A percentile compares a stretch with the other conserved stretches of the same genome.
Evolutionary conservation across 2,113 vertebrate species (phyloP).

Genomic region (Takifugu flavidus): DNA sequence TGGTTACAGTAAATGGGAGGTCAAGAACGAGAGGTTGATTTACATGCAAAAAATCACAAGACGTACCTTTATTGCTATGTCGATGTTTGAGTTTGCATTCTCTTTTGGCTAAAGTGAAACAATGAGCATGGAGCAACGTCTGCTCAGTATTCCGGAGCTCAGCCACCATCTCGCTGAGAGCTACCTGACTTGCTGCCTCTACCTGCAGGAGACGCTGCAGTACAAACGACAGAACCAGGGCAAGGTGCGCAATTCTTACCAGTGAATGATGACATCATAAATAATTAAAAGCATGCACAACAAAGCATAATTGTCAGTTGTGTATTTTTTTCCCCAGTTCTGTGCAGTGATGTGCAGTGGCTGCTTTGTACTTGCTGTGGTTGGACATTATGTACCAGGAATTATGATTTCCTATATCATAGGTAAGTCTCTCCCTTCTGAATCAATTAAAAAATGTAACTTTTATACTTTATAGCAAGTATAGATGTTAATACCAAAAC

Average conservation of each 20-base stretch:
- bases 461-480: background rate
- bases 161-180: constrained; percentile 95
- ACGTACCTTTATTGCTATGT: no score
- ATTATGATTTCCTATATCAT: constrained; percentile 99
- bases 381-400: constrained; percentile 96
- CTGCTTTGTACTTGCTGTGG: constrained; percentile 82
- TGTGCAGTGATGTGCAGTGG: constrained; percentile 88
- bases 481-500: background rate
- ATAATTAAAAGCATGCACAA: background rate
- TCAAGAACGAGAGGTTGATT: no score
- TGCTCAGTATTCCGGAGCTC: constrained; percentile 91
- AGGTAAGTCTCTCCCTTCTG: constrained; percentile 77
- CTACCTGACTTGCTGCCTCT: constrained; percentile 90
- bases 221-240: constrained; percentile 94
- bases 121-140: constrained; percentile 79
- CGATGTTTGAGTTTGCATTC: background rate
- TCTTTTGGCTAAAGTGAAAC: constrained; percentile 75
- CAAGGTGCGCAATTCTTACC: constrained; percentile 73
- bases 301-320: background rate
- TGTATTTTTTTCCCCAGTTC: constrained; percentile 78
- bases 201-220: constrained; percentile 90
- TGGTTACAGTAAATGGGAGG: no score
- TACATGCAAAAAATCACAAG: no score
- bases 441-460: background rate
- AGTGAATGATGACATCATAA: background rate